Conservation (phyloP, 2,113 vertebrate species). For the Oostethus manadensis region DNA sequence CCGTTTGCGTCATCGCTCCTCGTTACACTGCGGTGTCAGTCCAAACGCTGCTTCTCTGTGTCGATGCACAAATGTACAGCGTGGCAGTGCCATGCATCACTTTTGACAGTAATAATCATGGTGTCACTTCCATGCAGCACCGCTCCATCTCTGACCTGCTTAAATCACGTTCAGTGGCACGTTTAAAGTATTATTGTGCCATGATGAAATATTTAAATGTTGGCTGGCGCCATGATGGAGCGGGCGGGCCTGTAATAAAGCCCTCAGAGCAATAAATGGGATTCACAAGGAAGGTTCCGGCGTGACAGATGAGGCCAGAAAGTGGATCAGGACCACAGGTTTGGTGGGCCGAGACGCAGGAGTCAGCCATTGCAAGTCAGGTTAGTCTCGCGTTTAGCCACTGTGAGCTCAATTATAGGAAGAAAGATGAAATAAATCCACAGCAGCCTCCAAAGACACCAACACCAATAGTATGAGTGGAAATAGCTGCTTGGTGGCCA, state of each 20-base stretch:
- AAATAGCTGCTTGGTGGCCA: too few relatives aligned
- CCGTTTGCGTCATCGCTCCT: constrained; percentile 22
- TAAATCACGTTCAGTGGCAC: constrained; percentile 50
- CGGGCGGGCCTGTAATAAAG: constrained; percentile 46
- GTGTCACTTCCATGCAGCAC: constrained; percentile 37
- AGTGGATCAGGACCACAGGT: constrained; percentile 60
- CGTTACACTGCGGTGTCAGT: constrained; percentile 21
- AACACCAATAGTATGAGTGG: too few relatives aligned
- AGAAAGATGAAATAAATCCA: neutral
- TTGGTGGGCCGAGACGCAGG: constrained; percentile 33
- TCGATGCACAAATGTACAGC: neutral
- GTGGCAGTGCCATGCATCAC: constrained; percentile 10
- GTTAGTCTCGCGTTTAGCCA: constrained; percentile 1
- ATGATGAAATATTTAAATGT: constrained; percentile 65
- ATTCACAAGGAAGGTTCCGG: constrained; percentile 32
- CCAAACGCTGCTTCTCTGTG: too few relatives aligned
- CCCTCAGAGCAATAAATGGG: constrained; percentile 42
- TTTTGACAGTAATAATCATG: constrained; percentile 39
- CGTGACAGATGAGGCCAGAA: constrained; percentile 51
- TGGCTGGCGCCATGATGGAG: constrained; percentile 13
- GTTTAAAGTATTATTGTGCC: constrained; percentile 54
- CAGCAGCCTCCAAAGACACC: too few relatives aligned
- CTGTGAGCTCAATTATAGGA: constrained; percentile 20
- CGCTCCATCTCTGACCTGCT: constrained; percentile 30
- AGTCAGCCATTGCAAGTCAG: constrained; percentile 13